A percentile compares a stretch with the other conserved stretches of the same genome.
Evolutionary conservation across 2,113 vertebrate species (phyloP).

Genomic region (Ophiodon elongatus): DNA sequence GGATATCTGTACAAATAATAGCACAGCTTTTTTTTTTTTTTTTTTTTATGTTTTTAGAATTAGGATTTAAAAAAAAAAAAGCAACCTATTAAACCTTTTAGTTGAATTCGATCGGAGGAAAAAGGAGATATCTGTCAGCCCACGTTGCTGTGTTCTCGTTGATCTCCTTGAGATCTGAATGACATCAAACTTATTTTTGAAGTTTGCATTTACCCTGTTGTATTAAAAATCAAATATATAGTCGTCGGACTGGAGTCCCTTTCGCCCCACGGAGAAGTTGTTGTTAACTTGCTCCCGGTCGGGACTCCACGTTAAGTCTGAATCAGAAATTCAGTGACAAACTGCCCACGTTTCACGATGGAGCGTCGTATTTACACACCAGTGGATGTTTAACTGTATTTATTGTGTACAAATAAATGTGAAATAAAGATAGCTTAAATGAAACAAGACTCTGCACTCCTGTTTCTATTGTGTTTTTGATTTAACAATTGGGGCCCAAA

Average conservation of each 20-base stretch:
- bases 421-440: conserved; percentile 79
- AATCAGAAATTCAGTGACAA: conserved; percentile 58
- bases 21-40: conserved; percentile 26
- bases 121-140: conserved; percentile 72
- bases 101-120: conserved; percentile 65
- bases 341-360: conserved; percentile 43
- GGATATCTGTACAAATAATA: conserved; percentile 69
- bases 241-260: conserved; percentile 45
- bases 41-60: conserved; percentile 44
- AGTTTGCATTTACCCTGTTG: conserved; percentile 81
- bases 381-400: conserved; percentile 78
- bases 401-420: conserved; percentile 83
- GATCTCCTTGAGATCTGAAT: conserved; percentile 84
- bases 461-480: not conserved
- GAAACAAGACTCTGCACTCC: not conserved
- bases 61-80: conserved; percentile 10
- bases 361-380: conserved; percentile 67
- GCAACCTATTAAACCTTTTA: conserved; percentile 41
- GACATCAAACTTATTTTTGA: conserved; percentile 84
- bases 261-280: conserved; percentile 56
- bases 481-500: too few relatives aligned
- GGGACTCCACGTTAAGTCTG: conserved; percentile 42
- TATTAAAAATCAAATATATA: conserved; percentile 52
- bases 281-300: conserved; percentile 63
- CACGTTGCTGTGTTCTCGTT: conserved; percentile 76